Evolutionary conservation across 2,888 invertebrate species (phyloP).

Genomic region (Carpatolechia fugitivella): DNA sequence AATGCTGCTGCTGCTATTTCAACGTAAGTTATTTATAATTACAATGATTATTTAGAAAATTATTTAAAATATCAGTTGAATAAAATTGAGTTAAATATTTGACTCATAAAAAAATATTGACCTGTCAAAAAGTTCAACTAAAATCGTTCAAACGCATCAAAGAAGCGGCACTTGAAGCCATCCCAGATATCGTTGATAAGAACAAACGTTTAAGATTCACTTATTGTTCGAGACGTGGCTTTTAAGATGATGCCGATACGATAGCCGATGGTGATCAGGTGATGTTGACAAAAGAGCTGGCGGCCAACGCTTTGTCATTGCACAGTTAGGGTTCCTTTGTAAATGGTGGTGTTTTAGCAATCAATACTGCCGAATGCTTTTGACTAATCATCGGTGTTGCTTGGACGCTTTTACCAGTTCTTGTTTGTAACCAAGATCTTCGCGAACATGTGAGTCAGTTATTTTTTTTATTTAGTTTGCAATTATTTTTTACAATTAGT

Average conservation of each 20-base stretch:
- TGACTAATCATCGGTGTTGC: not conserved
- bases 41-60: too few species aligned
- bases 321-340: constrained; percentile 43
- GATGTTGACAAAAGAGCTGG: constrained; percentile 74
- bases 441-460: too few species aligned
- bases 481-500: too few species aligned
- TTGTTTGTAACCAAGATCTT: too few species aligned
- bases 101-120: too few species aligned
- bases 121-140: not conserved
- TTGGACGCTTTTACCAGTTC: not conserved
- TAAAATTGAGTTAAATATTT: too few species aligned
- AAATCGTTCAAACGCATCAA: constrained; percentile 6
- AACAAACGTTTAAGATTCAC: constrained; percentile 71
- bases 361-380: not conserved
- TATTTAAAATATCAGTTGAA: too few species aligned
- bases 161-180: constrained; percentile 32
- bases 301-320: constrained; percentile 57
- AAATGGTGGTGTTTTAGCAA: not conserved
- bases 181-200: constrained; percentile 61
- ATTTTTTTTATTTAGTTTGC: too few species aligned
- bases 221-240: constrained; percentile 69
- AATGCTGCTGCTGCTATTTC: too few species aligned
- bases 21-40: too few species aligned
- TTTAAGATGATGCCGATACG: constrained; percentile 69
- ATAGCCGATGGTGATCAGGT: constrained; percentile 20